A percentile compares a stretch with the other conserved stretches of the same genome.
Evolutionary conservation across 23 tunicate species (phyloP).

Genomic region (Ciona savignyi): DNA sequence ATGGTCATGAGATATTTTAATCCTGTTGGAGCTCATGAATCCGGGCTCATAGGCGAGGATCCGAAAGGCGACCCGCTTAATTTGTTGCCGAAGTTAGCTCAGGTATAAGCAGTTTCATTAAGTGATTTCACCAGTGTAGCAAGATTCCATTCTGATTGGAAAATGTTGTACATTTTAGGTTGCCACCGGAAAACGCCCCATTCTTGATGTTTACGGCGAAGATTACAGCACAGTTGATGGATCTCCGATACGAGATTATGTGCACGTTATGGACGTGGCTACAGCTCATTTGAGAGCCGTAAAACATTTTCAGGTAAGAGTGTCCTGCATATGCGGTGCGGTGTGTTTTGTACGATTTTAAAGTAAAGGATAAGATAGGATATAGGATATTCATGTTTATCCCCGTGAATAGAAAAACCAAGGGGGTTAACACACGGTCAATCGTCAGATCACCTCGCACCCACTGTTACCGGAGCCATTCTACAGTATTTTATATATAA

Average conservation of each 20-base stretch:
- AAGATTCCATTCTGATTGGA: too few species aligned
- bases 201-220: constrained; percentile 66
- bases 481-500: too few species aligned
- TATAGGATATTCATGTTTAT: too few species aligned
- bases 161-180: constrained; percentile 21
- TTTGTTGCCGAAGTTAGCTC: constrained; percentile 91
- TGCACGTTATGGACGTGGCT: constrained; percentile 94
- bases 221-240: constrained; percentile 91
- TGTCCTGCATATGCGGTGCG: too few species aligned
- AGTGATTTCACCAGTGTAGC: too few species aligned
- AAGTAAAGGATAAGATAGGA: too few species aligned
- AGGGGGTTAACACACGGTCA: too few species aligned
- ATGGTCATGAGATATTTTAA: constrained; percentile 90
- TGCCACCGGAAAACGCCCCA: constrained; percentile 57
- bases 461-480: too few species aligned
- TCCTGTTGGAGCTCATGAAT: constrained; percentile 98
- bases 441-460: too few species aligned
- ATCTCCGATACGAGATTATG: constrained; percentile 80
- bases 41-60: constrained; percentile 94
- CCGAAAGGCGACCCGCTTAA: constrained; percentile 94
- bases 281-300: constrained; percentile 66
- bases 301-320: constrained; percentile 40
- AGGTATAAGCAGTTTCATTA: too few species aligned
- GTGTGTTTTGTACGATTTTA: too few species aligned
- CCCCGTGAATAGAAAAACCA: too few species aligned